Base-by-base conservation (phyloP, 1,140 invertebrate species). In the Pomacea maculata region DNA sequence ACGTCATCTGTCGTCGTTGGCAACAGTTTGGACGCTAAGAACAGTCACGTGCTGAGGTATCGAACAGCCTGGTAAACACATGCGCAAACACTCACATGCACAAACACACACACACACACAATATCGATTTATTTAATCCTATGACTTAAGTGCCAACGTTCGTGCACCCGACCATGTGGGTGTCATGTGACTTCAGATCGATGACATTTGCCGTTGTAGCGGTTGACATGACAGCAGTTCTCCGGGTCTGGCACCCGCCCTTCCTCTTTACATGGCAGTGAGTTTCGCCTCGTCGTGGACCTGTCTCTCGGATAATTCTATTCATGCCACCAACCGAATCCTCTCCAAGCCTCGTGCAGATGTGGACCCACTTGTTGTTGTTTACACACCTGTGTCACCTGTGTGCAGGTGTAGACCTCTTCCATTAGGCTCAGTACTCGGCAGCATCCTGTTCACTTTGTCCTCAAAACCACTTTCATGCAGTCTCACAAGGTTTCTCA, bases 71-170 rank as follows among this genome's bases (percentile, higher is more conserved):
- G 21, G n/a, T 10, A n/a, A n/a, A n/a, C n/a, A 74, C 72, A 74
- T 1, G 54, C 72, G 54, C 72, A 74, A 34, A 74, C 72, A 74
- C 72, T 17, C 72, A 74, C 72, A 54, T 34, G 54, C 72, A 54
- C 72, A 74, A 52, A 54, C n/a, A n/a, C 72, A 74, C 52, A 54
- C 72, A 74, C 72, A 54, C 72, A 74, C 72, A 74, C 72, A 54
- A 34, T 54, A 25, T 25, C 25, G 25, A 25, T 25, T 25, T 25
- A 25, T 25, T 25, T 25, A 25, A 25, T 25, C 25, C 25, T 25
- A 25, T 21, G 52, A 54, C 19, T 25, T 54, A 15, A 72, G 14
- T 21, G 34, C 70, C 25, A 72, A 4, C 4, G 21, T 10, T 34
- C 5, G 25, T 73, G 45, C 54, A 21, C 54, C 0, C 55, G 73